A percentile compares a stretch with the other conserved stretches of the same genome.
Evolutionary conservation across 2,797 vertebrate genomes (phyloP).

Genomic region (Linurgus olivaceus): DNA sequence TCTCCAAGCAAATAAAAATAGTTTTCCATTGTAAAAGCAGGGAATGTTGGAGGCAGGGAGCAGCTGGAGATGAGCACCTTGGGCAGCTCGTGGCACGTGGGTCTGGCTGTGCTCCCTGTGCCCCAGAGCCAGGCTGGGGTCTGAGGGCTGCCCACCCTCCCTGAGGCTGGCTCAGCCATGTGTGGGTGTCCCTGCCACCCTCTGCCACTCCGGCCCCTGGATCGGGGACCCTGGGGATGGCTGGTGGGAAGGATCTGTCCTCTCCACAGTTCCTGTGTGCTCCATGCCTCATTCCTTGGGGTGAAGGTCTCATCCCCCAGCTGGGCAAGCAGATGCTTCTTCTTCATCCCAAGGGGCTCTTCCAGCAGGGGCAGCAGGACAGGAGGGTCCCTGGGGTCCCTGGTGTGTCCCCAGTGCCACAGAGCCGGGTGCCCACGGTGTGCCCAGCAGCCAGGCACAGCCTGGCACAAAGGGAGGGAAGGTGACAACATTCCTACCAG

Average conservation of each 20-base stretch:
- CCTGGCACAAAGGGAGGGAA: no score
- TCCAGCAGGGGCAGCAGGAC: not conserved
- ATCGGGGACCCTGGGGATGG: fast-evolving
- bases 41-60: fast-evolving
- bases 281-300: fast-evolving
- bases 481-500: fast-evolving
- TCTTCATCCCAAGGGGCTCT: not conserved
- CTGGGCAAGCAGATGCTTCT: not conserved
- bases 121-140: fast-evolving
- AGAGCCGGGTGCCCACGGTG: fast-evolving
- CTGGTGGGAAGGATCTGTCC: fast-evolving
- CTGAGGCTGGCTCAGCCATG: fast-evolving
- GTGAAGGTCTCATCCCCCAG: not conserved
- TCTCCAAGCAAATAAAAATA: not conserved
- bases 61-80: not conserved
- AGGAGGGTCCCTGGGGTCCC: not conserved
- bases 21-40: fast-evolving
- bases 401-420: not conserved
- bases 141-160: not conserved
- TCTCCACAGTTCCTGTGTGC: fast-evolving
- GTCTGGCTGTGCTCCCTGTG: fast-evolving
- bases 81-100: fast-evolving
- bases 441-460: not conserved
- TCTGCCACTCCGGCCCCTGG: fast-evolving
- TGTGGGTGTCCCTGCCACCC: not conserved